Conservation (phyloP, 2,113 vertebrate species). For the Hepsetus odoe region DNA sequence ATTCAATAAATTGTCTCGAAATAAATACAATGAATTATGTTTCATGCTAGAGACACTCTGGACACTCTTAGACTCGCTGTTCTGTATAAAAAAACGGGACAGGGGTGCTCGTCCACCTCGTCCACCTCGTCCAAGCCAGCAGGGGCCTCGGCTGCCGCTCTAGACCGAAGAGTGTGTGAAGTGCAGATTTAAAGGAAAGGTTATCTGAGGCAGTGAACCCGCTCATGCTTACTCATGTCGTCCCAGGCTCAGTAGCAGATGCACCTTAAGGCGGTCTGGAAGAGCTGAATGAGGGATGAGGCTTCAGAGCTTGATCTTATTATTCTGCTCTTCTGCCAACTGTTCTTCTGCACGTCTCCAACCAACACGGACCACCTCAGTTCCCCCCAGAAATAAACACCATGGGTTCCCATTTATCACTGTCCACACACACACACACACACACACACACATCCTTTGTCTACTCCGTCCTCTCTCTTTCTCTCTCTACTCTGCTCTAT, state of each 20-base stretch:
- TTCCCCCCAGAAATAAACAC: constrained; percentile 11
- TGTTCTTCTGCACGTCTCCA: neutral
- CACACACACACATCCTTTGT: too few relatives aligned
- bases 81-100: too few relatives aligned
- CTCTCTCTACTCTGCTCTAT: neutral
- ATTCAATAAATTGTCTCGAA: too few relatives aligned
- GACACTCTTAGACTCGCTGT: too few relatives aligned
- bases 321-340: neutral
- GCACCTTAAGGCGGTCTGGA: neutral
- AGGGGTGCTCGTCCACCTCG: too few relatives aligned
- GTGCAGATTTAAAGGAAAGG: neutral
- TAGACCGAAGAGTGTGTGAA: neutral
- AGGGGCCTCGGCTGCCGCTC: too few relatives aligned
- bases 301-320: neutral
- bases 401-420: neutral
- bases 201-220: constrained; percentile 4
- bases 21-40: too few relatives aligned
- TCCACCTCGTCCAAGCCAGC: too few relatives aligned
- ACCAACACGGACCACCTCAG: neutral
- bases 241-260: neutral
- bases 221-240: neutral
- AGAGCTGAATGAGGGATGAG: neutral
- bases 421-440: neutral
- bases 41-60: too few relatives aligned
- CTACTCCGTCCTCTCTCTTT: neutral